Conservation (phyloP, 2,797 vertebrate species). For the Phrynocephalus guinanensis region DNA sequence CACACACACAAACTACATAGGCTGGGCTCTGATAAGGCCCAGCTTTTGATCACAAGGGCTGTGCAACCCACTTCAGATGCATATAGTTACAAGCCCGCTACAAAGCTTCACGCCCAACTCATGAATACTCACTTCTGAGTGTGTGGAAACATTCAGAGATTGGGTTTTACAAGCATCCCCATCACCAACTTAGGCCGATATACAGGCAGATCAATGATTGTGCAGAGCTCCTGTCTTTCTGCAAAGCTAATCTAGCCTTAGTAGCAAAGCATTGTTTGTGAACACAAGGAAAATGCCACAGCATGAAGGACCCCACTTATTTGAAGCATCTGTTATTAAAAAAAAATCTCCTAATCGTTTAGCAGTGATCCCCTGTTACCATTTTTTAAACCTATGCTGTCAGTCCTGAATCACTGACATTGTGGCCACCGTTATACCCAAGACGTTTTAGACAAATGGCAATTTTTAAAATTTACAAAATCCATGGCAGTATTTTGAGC, state of each 20-base stretch:
- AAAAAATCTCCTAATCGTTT: slow-evolving; percentile 39
- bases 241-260: background rate
- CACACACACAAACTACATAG: no score
- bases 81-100: no score
- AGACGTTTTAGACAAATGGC: accelerated
- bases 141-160: no score
- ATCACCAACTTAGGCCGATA: no score
- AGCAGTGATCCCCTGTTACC: slow-evolving; percentile 49
- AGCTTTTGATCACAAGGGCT: no score
- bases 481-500: slow-evolving; percentile 75
- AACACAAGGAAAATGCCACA: slow-evolving; percentile 20
- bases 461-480: slow-evolving; percentile 46
- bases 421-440: background rate
- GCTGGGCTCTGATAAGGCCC: no score
- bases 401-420: slow-evolving; percentile 41
- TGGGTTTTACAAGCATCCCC: no score
- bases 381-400: slow-evolving; percentile 41
- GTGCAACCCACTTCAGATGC: no score
- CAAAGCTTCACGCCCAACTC: no score
- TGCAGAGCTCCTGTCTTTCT: slow-evolving; percentile 19
- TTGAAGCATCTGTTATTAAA: slow-evolving; percentile 38
- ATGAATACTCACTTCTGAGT: no score
- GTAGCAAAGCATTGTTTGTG: slow-evolving; percentile 48
- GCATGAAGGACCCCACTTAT: slow-evolving; percentile 48
- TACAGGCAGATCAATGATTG: no score